Base-by-base conservation (phyloP, 2,113 vertebrate genomes). In the Lophius piscatorius region DNA sequence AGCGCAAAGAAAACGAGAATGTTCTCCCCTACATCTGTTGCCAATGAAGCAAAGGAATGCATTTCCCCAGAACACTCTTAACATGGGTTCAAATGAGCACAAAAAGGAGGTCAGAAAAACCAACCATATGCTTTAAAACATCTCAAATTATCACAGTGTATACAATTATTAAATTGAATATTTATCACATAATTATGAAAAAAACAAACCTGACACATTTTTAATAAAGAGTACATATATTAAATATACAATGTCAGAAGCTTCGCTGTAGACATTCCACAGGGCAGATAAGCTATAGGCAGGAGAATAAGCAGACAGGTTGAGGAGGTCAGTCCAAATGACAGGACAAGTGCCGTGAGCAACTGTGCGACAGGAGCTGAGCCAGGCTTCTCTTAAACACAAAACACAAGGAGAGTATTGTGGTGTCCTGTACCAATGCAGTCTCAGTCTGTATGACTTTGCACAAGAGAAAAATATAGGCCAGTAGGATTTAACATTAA, bases 11-110 rank as follows among this genome's bases (percentile, higher is more conserved):
- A 52, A 33, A 33, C 59, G 75, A 79, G 78, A 79, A 81, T 10
- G 31, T 41, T 66, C 70, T 81, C 36, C 67, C 71, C 82, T 87
- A 90, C 89, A 90, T 92, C 90, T 91, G 91, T 87, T 90, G 86
- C 85, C 82, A 89, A 91, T 90, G 87, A 88, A 87, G 84, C 72
- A 64, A 59, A 87, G 89, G 90, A 91, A 91, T 91, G 89, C 80
- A 80, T 76, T 82, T 83, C 66, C 60, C 48, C 74, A 82, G 73
- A 80, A 76, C 63, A n/a, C 26, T 70, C 61, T 67, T 69, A 54
- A 73, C 77, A 80, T 76, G 66, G 67, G 58, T 74, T 78, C 76
- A 83, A 77, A 79, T 2, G 1, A 69, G 62, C 65, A 41, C 39
- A 68, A 42, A 60, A 62, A 68, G 65, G 61, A 70, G 58, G 38